Conservation (phyloP, 2,888 invertebrate genomes). For the Macrosoma leucophasiata region DNA sequence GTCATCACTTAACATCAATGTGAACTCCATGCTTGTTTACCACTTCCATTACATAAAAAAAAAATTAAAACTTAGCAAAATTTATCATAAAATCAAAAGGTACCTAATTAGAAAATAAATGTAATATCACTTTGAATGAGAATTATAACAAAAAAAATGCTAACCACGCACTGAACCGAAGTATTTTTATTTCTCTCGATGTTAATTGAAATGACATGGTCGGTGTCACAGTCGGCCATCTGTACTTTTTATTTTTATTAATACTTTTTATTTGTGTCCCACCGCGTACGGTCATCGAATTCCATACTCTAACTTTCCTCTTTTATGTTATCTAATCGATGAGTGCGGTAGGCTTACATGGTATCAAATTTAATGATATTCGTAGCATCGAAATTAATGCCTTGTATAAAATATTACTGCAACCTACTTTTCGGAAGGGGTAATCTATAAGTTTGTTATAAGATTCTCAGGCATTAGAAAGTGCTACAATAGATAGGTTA, state of each 20-base stretch:
- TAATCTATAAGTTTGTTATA: too few relatives aligned
- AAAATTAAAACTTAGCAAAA: background rate
- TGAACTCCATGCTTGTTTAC: too few relatives aligned
- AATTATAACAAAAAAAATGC: constrained; percentile 49
- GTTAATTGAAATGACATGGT: constrained; percentile 68
- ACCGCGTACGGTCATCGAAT: constrained; percentile 52
- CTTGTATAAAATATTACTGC: too few relatives aligned
- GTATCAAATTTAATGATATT: too few relatives aligned
- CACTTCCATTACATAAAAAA: background rate
- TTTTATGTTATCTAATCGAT: constrained; percentile 52
- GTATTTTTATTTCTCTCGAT: constrained; percentile 56
- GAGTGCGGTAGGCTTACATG: constrained; percentile 43
- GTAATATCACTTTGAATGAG: constrained; percentile 29
- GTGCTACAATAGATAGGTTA: too few relatives aligned
- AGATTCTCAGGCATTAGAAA: too few relatives aligned
- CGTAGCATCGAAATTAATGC: too few relatives aligned
- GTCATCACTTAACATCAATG: too few relatives aligned
- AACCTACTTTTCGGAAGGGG: too few relatives aligned
- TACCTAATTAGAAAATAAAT: background rate
- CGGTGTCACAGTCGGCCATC: constrained; percentile 44
- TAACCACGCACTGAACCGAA: constrained; percentile 29
- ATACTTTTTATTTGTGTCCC: constrained; percentile 52
- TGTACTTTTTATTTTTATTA: constrained; percentile 51
- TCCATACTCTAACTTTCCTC: constrained; percentile 57
- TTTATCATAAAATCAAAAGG: too few relatives aligned